A percentile compares a stretch with the other conserved stretches of the same genome.
Evolutionary conservation across 1,140 invertebrate species (phyloP).

Genomic region (Drosophila dunni): DNA sequence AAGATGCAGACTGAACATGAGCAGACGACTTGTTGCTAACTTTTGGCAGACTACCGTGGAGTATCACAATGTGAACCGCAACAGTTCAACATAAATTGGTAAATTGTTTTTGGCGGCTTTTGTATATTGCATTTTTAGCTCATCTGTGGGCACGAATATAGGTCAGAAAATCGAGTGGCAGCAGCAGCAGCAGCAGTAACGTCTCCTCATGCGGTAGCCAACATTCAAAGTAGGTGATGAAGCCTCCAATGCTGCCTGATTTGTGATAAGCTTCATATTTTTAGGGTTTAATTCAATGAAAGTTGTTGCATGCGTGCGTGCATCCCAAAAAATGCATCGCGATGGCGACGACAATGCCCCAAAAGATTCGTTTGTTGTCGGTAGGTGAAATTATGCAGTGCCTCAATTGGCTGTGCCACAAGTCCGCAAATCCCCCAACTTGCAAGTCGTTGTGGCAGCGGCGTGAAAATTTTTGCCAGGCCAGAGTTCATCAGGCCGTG

Average conservation of each 20-base stretch:
- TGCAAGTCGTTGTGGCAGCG: slow-evolving; percentile 21
- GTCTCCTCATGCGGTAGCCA: slow-evolving; percentile 67
- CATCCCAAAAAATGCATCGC: slow-evolving; percentile 9
- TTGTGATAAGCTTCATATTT: slow-evolving; percentile 84
- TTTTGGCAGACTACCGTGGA: slow-evolving; percentile 21
- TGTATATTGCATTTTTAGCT: slow-evolving; percentile 77
- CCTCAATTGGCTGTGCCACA: slow-evolving; percentile 29
- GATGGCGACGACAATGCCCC: slow-evolving; percentile 54
- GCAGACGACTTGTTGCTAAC: slow-evolving; percentile 23
- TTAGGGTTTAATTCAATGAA: slow-evolving; percentile 83
- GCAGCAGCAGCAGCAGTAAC: slow-evolving; percentile 1
- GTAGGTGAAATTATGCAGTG: slow-evolving; percentile 76
- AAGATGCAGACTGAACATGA: slow-evolving; percentile 9
- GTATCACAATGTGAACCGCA: slow-evolving; percentile 30
- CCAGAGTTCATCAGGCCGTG: slow-evolving; percentile 70
- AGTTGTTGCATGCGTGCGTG: slow-evolving; percentile 58
- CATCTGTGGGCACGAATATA: slow-evolving; percentile 39
- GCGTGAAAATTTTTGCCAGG: slow-evolving; percentile 68
- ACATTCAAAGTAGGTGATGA: slow-evolving; percentile 84
- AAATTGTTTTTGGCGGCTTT: slow-evolving; percentile 84
- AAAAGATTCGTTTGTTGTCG: slow-evolving; percentile 44
- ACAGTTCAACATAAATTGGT: slow-evolving; percentile 82
- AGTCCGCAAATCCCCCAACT: slow-evolving; percentile 3
- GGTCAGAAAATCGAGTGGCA: slow-evolving; percentile 37
- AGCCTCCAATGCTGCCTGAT: slow-evolving; percentile 79